phyloP scores from a whole-genome alignment of 2,797 vertebrate species.

The Lycodopsis pacificus region DNA sequence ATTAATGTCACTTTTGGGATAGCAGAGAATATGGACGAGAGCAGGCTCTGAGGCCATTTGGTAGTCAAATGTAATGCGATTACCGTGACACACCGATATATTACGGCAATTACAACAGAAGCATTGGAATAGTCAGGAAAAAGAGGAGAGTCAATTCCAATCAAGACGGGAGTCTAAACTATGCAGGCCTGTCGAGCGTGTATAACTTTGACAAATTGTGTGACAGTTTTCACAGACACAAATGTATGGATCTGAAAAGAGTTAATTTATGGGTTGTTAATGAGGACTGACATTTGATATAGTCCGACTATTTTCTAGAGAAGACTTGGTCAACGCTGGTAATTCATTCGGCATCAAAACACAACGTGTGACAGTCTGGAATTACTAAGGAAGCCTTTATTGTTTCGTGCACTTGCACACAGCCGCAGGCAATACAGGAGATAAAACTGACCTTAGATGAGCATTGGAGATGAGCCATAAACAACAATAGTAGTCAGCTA shows the following conservation, averaged over 20 bases:
- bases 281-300: slow-evolving; percentile 34
- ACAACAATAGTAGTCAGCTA: slow-evolving; percentile 58
- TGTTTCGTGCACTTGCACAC: background rate
- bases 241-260: slow-evolving; percentile 39
- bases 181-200: slow-evolving; percentile 32
- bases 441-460: slow-evolving; percentile 50
- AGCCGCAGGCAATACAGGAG: slow-evolving; percentile 29
- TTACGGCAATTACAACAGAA: slow-evolving; percentile 79
- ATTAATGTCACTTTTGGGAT: slow-evolving; percentile 72
- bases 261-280: slow-evolving; percentile 42
- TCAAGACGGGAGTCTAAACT: slow-evolving; percentile 62
- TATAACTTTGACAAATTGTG: slow-evolving; percentile 64
- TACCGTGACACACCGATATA: slow-evolving; percentile 77
- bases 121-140: slow-evolving; percentile 72
- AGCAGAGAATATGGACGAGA: slow-evolving; percentile 75
- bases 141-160: slow-evolving; percentile 74
- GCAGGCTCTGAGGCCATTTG: slow-evolving; percentile 64
- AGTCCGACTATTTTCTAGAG: slow-evolving; percentile 31
- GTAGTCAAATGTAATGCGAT: slow-evolving; percentile 79
- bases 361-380: background rate
- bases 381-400: slow-evolving; percentile 1
- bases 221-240: slow-evolving; percentile 43
- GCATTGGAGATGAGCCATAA: slow-evolving; percentile 52
- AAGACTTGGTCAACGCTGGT: slow-evolving; percentile 25
- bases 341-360: slow-evolving; percentile 27